phyloP scores from a whole-genome alignment of 2,888 invertebrate species.

The Napeogenes inachia region DNA sequence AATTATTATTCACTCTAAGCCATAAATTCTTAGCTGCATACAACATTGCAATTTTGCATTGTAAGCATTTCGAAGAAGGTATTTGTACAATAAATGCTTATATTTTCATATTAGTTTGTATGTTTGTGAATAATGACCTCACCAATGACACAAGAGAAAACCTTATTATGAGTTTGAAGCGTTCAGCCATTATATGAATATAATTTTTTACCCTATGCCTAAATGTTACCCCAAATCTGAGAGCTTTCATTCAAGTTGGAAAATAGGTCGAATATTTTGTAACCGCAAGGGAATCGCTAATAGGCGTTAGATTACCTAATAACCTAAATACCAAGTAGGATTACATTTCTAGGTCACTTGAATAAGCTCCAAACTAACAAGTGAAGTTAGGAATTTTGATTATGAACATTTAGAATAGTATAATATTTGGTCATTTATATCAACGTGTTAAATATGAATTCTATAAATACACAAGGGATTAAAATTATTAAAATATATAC shows the following conservation, averaged over 20 bases:
- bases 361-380: constrained; percentile 28
- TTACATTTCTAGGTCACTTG: constrained; percentile 19
- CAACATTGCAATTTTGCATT: too few relatives aligned
- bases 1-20: too few relatives aligned
- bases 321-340: constrained; percentile 20
- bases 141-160: not conserved
- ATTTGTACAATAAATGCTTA: not conserved
- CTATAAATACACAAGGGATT: too few relatives aligned
- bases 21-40: too few relatives aligned
- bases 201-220: not conserved
- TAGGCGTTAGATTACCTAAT: constrained; percentile 22
- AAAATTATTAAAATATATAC: too few relatives aligned
- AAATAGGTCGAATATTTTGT: constrained; percentile 12
- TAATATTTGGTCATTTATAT: too few relatives aligned
- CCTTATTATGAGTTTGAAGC: constrained; percentile 1
- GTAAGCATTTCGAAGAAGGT: not conserved
- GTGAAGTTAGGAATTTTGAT: not conserved
- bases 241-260: constrained; percentile 3
- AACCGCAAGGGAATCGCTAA: constrained; percentile 18
- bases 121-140: not conserved
- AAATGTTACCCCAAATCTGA: constrained; percentile 3
- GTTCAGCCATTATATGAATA: not conserved
- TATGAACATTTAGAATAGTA: not conserved
- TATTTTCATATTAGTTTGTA: not conserved
- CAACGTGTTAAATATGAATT: too few relatives aligned